Evolutionary conservation across 2,888 invertebrate genomes (phyloP), one percentile per base, ranked within the genome.

Genomic region (Tipula lateralis): DNA sequence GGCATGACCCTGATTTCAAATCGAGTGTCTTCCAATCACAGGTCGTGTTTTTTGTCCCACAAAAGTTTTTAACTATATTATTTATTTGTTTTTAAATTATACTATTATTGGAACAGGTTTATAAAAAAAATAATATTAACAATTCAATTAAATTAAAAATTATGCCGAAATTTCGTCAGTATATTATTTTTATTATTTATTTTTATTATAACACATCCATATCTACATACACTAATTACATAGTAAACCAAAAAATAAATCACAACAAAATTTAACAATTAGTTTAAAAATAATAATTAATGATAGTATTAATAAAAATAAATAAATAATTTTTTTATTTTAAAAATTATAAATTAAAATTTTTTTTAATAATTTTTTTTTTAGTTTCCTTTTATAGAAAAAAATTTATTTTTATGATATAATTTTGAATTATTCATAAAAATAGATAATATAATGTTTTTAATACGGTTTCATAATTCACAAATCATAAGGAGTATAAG

Each of bases 21-120:
- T 90, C 90, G 88, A 89, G 90, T 89, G 90, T 90, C 90, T 90
- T 90, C 90, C 90, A 90, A 89, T 89, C 88, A 89, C 89, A 89
- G 88, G 88, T 89, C 89, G 89, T 89, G 88, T 89, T 89, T 85
- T 86, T 85, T 85, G 84, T 83, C 85, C 36, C n/a, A 50, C 29
- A 34, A 66, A 66, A 66, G 12, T 66, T 66, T 66, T 66, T 66
- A 66, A 66, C 24, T 66, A 13, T 39, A 66, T 66, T 66, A 66
- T 66, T 66, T 66, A 66, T 66, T 66, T 66, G 24, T 66, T 66
- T 66, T 66, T 66, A 66, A 66, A 66, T 66, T 66, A 66, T 66
- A 66, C 12, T 66, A 66, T 50, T 50, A 66, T 66, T 66, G 66
- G 24, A 66, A 24, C 66, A 7, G 66, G 2, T 7, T 66, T 13